A percentile compares a stretch with the other conserved stretches of the same genome.
phyloP scores from a whole-genome alignment of 2,113 vertebrate genomes.

The Stigmatopora argus region DNA sequence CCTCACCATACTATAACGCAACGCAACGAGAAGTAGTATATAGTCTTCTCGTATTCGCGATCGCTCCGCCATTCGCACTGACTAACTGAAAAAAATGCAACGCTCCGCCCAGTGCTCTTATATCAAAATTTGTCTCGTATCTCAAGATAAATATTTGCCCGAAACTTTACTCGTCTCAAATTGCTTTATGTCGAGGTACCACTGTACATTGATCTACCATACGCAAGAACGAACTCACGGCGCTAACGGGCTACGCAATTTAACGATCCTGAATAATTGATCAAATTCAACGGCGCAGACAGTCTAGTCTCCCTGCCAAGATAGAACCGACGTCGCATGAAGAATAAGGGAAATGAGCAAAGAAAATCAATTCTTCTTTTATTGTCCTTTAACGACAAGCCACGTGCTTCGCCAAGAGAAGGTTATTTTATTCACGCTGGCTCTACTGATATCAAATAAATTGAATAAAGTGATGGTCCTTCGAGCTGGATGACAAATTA shows the following conservation, averaged over 20 bases:
- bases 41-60: too few species aligned
- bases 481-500: neutral
- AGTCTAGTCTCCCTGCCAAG: conserved; percentile 10
- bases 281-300: conserved; percentile 47
- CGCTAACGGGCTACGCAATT: conserved; percentile 30
- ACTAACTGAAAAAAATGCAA: too few species aligned
- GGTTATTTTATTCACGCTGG: neutral
- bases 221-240: neutral
- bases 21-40: too few species aligned
- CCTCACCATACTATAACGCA: too few species aligned
- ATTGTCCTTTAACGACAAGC: conserved; percentile 11
- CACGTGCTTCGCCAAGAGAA: neutral
- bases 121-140: too few species aligned
- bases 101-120: too few species aligned
- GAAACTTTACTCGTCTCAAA: too few species aligned
- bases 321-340: conserved; percentile 42
- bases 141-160: too few species aligned
- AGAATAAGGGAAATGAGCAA: conserved; percentile 17
- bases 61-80: too few species aligned
- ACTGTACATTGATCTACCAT: neutral
- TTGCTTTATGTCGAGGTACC: too few species aligned
- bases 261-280: conserved; percentile 65
- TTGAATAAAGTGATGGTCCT: neutral
- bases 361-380: conserved; percentile 51
- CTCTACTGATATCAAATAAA: neutral